Evolutionary conservation across 2,797 vertebrate genomes (phyloP).

Genomic region (Hoplostethus atlanticus): DNA sequence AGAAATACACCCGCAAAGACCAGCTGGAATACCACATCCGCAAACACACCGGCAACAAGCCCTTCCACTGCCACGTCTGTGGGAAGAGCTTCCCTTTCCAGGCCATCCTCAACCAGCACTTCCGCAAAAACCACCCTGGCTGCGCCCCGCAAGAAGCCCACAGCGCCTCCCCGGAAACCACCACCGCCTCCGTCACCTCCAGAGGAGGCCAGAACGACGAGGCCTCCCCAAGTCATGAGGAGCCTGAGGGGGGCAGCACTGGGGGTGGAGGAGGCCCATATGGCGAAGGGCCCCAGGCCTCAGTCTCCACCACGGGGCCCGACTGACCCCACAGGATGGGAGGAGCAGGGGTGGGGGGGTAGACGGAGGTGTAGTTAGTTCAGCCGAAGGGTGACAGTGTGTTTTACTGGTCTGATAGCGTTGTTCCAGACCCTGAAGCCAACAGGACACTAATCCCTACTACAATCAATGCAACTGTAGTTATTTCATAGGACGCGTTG

Average conservation of each 20-base stretch:
- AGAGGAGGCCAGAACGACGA: slow-evolving; percentile 91
- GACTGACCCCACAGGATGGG: slow-evolving; percentile 84
- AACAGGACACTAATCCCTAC: neutral
- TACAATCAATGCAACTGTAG: slow-evolving; percentile 39
- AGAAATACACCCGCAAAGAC: slow-evolving; percentile 99
- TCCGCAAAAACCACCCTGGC: slow-evolving; percentile 98
- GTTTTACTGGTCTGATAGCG: too few relatives aligned
- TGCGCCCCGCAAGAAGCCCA: slow-evolving; percentile 93
- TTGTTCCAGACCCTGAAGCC: too few relatives aligned
- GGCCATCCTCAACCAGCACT: slow-evolving; percentile 99
- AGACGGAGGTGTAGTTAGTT: neutral
- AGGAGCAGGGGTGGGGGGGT: neutral
- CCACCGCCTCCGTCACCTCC: slow-evolving; percentile 87
- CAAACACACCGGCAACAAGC: slow-evolving; percentile 99
- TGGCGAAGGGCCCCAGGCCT: slow-evolving; percentile 91
- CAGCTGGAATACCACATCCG: slow-evolving; percentile 99
- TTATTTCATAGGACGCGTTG: neutral
- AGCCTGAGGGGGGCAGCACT: slow-evolving; percentile 83
- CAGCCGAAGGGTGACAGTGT: neutral
- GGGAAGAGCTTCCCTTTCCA: slow-evolving; percentile 99
- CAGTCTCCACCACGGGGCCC: slow-evolving; percentile 96
- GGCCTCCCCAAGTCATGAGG: slow-evolving; percentile 92
- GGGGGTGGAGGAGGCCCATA: slow-evolving; percentile 74
- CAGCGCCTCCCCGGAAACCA: slow-evolving; percentile 97
- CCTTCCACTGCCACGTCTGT: slow-evolving; percentile 97